phyloP scores from a whole-genome alignment of 92 coral and sea anemone species.

The Parazoanthus darwini region DNA sequence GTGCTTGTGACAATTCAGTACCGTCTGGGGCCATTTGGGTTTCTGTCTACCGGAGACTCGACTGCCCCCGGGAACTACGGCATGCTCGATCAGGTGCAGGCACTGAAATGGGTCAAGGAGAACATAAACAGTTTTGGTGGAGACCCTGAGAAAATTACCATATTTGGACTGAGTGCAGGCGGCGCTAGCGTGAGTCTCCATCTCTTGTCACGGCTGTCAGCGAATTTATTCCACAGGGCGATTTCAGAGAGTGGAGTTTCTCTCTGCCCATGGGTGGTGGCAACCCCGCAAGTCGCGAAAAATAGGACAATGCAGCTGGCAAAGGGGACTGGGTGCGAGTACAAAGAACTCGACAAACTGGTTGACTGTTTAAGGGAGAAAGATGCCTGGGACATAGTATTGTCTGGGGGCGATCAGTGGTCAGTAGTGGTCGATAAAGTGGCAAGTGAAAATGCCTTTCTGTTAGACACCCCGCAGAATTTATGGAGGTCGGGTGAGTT shows the following conservation, averaged over 20 bases:
- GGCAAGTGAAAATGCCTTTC: too few relatives aligned
- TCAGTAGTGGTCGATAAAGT: too few relatives aligned
- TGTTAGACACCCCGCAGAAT: too few relatives aligned
- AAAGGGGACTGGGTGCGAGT: too few relatives aligned
- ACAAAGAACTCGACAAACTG: too few relatives aligned
- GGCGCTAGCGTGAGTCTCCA: slow-evolving; percentile 32
- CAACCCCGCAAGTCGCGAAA: too few relatives aligned
- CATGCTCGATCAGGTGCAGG: slow-evolving; percentile 23
- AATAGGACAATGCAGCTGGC: too few relatives aligned
- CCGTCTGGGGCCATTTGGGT: slow-evolving; percentile 12
- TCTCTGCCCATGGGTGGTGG: neutral
- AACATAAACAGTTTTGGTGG: slow-evolving; percentile 10
- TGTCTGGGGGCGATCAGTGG: too few relatives aligned
- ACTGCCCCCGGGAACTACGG: slow-evolving; percentile 10
- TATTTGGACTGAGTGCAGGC: slow-evolving; percentile 36
- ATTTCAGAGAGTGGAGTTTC: slow-evolving; percentile 16
- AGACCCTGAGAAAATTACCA: slow-evolving; percentile 13
- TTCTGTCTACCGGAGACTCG: slow-evolving; percentile 15
- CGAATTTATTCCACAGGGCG: neutral
- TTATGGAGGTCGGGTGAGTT: too few relatives aligned
- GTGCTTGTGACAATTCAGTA: slow-evolving; percentile 22
- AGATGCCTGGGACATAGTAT: too few relatives aligned
- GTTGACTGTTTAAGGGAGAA: too few relatives aligned
- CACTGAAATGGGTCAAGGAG: slow-evolving; percentile 12
- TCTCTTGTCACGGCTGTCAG: slow-evolving; percentile 12